Base-by-base conservation (phyloP, 2,888 invertebrate genomes). In the Aspidiotus rigidus region DNA sequence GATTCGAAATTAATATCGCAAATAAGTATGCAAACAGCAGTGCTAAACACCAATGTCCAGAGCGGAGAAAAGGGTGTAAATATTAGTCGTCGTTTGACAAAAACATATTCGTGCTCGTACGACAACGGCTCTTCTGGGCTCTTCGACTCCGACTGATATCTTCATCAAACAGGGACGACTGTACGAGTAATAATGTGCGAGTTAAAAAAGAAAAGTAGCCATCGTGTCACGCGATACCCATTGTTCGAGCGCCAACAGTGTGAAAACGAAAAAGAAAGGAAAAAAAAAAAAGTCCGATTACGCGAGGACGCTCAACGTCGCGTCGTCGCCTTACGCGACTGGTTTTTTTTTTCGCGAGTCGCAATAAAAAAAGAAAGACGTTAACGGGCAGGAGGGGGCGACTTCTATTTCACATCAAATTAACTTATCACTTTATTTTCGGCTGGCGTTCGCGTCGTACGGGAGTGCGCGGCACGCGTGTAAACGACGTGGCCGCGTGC, bases 341-440 rank as follows among this genome's bases (percentile, higher is more conserved):
- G 17, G n/a, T 56, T 11, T 13, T 59, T 59, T n/a, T 59, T 59
- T 59, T 59, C 59, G 16, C 17, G 56, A 15, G 56, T 55, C 7
- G 15, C 16, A 59, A 39, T 13, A 28, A 59, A 59, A 28, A 28
- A 59, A 39, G 2, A 28, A 10, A 39, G 6, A 5, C 2, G 2
- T n/a, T 3, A n/a, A 1, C 2, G 11, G 49, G 3, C 2, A 6
- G n/a, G 6, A 6, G n/a, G n/a, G 49, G 49, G 49, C 59, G 17
- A 59, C 59, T 28, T 59, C 59, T 59, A 67, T 67, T 67, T 67
- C 67, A 67, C 67, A 67, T 67, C 67, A 67, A 67, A 67, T 67
- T 67, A 67, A 67, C 59, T 67, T 60, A 57, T 67, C 67, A 67
- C 67, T 67, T 67, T 67, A 67, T 60, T 64, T 64, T 64, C 54